phyloP scores from a whole-genome alignment of 23 tunicate genomes.

The Halocynthia roretzi region DNA sequence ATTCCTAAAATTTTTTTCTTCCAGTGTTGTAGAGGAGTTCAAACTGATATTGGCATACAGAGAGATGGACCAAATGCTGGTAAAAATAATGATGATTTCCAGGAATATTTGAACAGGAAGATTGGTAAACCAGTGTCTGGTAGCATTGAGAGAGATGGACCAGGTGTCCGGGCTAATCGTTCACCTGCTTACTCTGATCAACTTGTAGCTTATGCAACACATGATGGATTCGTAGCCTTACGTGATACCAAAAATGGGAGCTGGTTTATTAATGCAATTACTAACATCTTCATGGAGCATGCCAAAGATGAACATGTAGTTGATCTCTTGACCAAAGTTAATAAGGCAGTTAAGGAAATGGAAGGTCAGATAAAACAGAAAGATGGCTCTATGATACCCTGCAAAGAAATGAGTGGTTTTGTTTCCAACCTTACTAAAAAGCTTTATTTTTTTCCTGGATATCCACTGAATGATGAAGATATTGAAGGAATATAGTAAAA shows the following conservation, averaged over 20 bases:
- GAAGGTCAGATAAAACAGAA: slow-evolving; percentile 11
- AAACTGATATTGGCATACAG: not conserved
- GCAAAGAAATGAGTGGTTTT: slow-evolving; percentile 61
- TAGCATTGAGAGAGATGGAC: slow-evolving; percentile 7
- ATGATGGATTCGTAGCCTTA: slow-evolving; percentile 41
- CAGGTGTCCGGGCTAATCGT: not conserved
- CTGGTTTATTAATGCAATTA: slow-evolving; percentile 64
- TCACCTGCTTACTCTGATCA: slow-evolving; percentile 32
- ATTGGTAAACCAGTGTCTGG: not conserved
- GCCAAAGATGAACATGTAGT: slow-evolving; percentile 36
- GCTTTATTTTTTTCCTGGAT: slow-evolving; percentile 55
- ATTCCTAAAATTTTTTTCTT: slow-evolving; percentile 64
- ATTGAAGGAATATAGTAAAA: too few species aligned
- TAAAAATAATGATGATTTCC: not conserved
- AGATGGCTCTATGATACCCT: not conserved
- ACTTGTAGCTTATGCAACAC: slow-evolving; percentile 45
- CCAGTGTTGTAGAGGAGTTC: slow-evolving; percentile 54
- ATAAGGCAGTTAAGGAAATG: slow-evolving; percentile 18
- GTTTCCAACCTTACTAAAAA: slow-evolving; percentile 37
- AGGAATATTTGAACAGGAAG: not conserved
- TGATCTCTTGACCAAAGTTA: slow-evolving; percentile 52
- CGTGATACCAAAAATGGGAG: slow-evolving; percentile 26
- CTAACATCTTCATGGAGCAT: slow-evolving; percentile 32
- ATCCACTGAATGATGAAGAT: slow-evolving; percentile 24
- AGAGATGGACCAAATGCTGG: not conserved